Evolutionary conservation across 2,797 vertebrate genomes (phyloP).

Genomic region (Myotis daubentonii): DNA sequence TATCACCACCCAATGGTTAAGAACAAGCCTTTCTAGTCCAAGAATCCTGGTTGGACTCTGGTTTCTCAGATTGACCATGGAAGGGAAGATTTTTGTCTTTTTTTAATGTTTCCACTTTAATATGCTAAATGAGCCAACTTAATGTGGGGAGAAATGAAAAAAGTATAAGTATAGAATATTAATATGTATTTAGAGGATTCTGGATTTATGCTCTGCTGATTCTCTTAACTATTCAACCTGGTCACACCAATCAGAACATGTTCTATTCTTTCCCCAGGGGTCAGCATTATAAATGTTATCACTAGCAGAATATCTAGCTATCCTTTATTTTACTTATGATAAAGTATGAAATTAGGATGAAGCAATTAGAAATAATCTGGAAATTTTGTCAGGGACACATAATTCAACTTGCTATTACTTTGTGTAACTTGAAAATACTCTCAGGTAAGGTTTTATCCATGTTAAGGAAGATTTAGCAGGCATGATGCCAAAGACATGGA

Average conservation of each 20-base stretch:
- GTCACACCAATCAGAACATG: background rate
- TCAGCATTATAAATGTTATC: background rate
- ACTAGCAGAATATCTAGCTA: background rate
- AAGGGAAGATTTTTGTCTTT: background rate
- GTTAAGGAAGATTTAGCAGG: background rate
- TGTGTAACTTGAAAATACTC: background rate
- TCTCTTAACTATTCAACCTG: background rate
- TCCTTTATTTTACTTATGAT: constrained; percentile 25
- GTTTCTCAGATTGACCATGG: background rate
- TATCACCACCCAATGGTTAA: background rate
- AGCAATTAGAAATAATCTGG: constrained; percentile 32
- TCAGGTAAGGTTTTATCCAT: background rate
- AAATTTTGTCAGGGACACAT: background rate
- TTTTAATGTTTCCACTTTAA: background rate
- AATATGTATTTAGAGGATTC: background rate
- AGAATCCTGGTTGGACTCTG: background rate
- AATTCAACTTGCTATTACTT: background rate
- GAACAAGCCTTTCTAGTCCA: background rate
- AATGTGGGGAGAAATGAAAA: constrained; percentile 1
- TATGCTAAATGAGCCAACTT: constrained; percentile 20
- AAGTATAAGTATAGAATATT: background rate
- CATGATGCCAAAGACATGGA: background rate
- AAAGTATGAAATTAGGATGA: constrained; percentile 19
- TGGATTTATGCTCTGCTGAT: background rate
- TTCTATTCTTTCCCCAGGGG: background rate